phyloP scores from a whole-genome alignment of 2,888 invertebrate genomes.

The Blera fallax region DNA sequence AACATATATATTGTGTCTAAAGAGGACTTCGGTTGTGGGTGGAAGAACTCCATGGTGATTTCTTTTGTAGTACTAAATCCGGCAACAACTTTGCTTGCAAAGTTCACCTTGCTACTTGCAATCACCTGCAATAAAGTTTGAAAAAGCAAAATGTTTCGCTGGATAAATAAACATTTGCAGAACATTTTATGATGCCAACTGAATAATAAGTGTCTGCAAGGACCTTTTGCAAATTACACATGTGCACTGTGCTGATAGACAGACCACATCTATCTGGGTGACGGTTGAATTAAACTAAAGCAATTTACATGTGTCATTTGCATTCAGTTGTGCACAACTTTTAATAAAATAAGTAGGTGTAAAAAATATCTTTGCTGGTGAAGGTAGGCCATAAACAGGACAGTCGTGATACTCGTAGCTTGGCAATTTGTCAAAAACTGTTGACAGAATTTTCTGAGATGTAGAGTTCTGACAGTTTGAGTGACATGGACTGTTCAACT shows the following conservation, averaged over 20 bases:
- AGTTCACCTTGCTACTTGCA: conserved; percentile 28
- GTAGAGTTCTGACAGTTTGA: neutral
- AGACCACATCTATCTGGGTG: neutral
- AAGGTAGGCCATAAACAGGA: neutral
- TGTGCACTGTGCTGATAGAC: neutral
- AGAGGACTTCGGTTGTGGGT: neutral
- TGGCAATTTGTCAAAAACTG: conserved; percentile 27
- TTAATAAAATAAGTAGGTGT: neutral
- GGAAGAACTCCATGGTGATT: conserved; percentile 5
- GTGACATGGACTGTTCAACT: conserved; percentile 20
- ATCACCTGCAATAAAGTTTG: conserved; percentile 22
- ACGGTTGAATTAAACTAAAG: neutral
- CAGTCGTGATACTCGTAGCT: neutral
- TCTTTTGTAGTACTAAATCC: conserved; percentile 11
- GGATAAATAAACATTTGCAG: neutral
- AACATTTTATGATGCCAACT: neutral
- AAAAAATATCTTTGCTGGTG: neutral
- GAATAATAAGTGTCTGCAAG: neutral
- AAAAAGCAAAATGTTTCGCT: neutral
- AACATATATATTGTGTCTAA: conserved; percentile 56
- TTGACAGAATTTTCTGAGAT: conserved; percentile 24
- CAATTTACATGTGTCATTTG: neutral
- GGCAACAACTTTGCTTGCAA: conserved; percentile 2
- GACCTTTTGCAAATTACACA: neutral
- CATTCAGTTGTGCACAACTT: conserved; percentile 3